These are phyloP conservation scores for Scrobipalpa costella DNA, from an alignment of 2,888 invertebrate species.

Conservation along the genomic window DNA sequence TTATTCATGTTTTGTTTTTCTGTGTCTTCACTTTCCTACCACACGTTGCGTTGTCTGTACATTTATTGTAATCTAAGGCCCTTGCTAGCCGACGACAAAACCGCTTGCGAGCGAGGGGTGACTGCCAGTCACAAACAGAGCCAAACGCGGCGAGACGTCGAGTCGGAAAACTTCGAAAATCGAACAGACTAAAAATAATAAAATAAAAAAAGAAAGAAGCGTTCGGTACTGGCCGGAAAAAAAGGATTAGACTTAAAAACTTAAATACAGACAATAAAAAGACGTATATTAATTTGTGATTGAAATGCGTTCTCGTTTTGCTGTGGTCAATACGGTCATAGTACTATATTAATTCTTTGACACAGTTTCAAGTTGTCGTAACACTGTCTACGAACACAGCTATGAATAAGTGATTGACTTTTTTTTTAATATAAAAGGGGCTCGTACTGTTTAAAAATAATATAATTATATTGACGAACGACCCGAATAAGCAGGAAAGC, in stretches of 20 bases:
- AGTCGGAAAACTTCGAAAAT: background rate
- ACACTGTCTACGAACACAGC: constrained; percentile 26
- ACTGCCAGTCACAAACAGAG: constrained; percentile 57
- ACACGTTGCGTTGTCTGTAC: background rate
- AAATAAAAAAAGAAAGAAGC: background rate
- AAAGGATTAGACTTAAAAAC: too few relatives aligned
- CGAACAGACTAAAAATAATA: background rate
- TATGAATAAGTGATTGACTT: constrained; percentile 3
- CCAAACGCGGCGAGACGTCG: constrained; percentile 49
- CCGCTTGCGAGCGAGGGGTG: constrained; percentile 44
- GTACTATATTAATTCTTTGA: too few relatives aligned
- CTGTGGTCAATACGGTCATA: background rate
- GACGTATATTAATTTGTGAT: background rate
- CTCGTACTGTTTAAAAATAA: too few relatives aligned
- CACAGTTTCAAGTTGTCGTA: background rate
- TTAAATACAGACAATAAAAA: background rate
- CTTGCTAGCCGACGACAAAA: constrained; percentile 62
- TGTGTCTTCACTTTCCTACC: too few relatives aligned
- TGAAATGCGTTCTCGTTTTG: background rate
- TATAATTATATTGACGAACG: too few relatives aligned
- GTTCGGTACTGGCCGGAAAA: background rate
- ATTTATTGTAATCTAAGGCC: constrained; percentile 29
- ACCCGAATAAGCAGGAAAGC: too few relatives aligned
- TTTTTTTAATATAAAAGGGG: too few relatives aligned
- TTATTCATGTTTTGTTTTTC: too few relatives aligned